Conservation (phyloP, 2,113 vertebrate genomes). For the Sapajus apella region DNA sequence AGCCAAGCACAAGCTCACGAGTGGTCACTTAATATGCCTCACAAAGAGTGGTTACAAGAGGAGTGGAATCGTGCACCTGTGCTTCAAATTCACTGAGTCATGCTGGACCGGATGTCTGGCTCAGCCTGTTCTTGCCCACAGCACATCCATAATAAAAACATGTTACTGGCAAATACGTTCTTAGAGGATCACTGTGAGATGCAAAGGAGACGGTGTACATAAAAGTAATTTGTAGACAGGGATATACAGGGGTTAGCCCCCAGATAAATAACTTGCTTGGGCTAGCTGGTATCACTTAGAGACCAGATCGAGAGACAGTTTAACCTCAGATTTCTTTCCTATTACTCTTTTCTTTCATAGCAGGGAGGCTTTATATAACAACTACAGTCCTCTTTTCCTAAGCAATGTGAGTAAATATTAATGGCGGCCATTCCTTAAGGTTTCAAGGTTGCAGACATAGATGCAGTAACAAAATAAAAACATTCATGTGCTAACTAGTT, state of each 20-base stretch:
- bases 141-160: neutral
- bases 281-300: neutral
- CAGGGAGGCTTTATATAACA: neutral
- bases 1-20: too few relatives aligned
- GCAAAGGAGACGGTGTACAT: neutral
- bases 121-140: too few relatives aligned
- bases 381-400: neutral
- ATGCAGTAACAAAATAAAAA: neutral
- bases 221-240: neutral
- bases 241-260: neutral
- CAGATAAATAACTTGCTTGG: neutral
- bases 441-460: neutral
- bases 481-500: rapidly evolving
- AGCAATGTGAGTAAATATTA: neutral
- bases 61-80: too few relatives aligned
- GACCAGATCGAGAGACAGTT: neutral
- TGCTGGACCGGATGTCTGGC: too few relatives aligned
- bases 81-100: too few relatives aligned
- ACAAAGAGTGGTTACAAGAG: too few relatives aligned
- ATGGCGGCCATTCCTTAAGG: neutral
- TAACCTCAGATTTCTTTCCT: neutral
- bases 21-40: too few relatives aligned
- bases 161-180: neutral
- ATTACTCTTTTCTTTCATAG: neutral
- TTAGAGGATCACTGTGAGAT: neutral